Evolutionary conservation across 2,113 vertebrate genomes (phyloP).

Genomic region (Riparia riparia): DNA sequence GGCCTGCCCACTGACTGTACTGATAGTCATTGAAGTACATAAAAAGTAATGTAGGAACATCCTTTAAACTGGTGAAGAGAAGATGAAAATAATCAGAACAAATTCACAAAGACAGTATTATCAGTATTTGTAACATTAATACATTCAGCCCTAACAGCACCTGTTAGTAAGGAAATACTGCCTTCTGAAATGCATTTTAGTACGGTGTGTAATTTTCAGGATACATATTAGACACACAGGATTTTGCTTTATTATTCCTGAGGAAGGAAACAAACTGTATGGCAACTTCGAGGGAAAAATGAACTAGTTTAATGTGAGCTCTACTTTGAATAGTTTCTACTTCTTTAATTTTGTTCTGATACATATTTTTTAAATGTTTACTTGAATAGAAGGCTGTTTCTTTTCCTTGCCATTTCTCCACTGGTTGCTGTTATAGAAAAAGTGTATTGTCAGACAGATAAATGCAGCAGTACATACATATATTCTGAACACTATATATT

Average conservation of each 20-base stretch:
- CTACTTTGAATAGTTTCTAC: not conserved
- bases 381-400: not conserved
- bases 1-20: not conserved
- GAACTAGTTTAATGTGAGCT: not conserved
- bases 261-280: not conserved
- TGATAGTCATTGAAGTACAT: not conserved
- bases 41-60: not conserved
- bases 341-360: not conserved
- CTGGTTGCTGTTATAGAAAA: not conserved
- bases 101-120: constrained; percentile 9
- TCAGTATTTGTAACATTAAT: not conserved
- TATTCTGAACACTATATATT: not conserved
- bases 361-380: not conserved
- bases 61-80: not conserved
- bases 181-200: not conserved
- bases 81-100: constrained; percentile 14
- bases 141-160: not conserved
- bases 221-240: not conserved
- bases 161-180: constrained; percentile 3
- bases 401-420: not conserved
- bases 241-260: not conserved
- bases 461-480: not conserved
- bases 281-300: not conserved
- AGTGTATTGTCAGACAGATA: not conserved
- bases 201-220: not conserved